These are phyloP conservation scores for Autographa pulchrina DNA, from an alignment of 2,888 invertebrate species.

Conservation along the genomic window DNA sequence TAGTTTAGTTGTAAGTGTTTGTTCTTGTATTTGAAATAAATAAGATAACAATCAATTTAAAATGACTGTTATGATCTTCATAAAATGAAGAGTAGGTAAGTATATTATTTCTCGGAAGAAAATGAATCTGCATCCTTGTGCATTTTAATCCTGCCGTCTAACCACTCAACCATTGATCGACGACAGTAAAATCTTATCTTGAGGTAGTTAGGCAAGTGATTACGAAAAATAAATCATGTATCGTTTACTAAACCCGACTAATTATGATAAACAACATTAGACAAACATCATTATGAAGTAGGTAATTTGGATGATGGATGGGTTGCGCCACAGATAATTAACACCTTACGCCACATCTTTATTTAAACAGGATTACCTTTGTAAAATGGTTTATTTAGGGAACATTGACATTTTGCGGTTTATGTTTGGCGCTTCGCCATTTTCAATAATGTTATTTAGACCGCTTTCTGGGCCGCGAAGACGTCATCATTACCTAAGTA, in stretches of 20 bases:
- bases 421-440: conserved; percentile 38
- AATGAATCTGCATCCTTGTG: too few relatives aligned
- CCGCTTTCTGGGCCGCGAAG: background rate
- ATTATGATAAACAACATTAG: background rate
- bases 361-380: conserved; percentile 12
- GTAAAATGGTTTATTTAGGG: conserved; percentile 24
- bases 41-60: too few relatives aligned
- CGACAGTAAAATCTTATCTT: too few relatives aligned
- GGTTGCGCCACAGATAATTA: background rate
- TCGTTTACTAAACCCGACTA: background rate
- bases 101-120: too few relatives aligned
- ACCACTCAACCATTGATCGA: too few relatives aligned
- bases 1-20: too few relatives aligned
- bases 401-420: conserved; percentile 19
- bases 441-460: conserved; percentile 6
- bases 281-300: background rate
- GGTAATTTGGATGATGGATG: conserved; percentile 6
- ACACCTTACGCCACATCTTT: conserved; percentile 9
- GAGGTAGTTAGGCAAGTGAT: background rate
- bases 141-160: too few relatives aligned
- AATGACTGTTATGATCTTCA: too few relatives aligned
- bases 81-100: too few relatives aligned
- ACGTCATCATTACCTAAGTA: background rate
- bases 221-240: background rate
- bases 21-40: too few relatives aligned